phyloP scores from a whole-genome alignment of 2,888 invertebrate species.

The Agrochola macilenta region DNA sequence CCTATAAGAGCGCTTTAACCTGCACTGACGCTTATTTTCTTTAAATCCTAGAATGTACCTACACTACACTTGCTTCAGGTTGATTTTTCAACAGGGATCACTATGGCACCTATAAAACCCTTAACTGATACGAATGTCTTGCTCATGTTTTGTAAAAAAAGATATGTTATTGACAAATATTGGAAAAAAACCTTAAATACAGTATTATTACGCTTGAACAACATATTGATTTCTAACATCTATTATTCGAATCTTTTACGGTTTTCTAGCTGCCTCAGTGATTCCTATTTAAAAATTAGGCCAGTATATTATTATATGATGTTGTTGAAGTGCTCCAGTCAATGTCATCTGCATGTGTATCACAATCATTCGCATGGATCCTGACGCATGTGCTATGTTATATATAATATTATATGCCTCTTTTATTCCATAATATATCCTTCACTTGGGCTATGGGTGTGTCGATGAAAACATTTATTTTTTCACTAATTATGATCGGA shows the following conservation, averaged over 20 bases:
- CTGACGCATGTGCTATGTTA: constrained; percentile 82
- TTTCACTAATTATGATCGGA: constrained; percentile 31
- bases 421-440: constrained; percentile 38
- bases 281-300: not conserved
- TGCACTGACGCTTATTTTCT: constrained; percentile 44
- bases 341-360: constrained; percentile 79
- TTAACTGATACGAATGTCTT: not conserved
- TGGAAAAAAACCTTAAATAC: not conserved
- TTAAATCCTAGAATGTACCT: constrained; percentile 29
- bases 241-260: not conserved
- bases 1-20: constrained; percentile 39
- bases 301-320: constrained; percentile 30
- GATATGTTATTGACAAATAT: not conserved
- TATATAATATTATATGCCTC: constrained; percentile 46
- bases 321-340: constrained; percentile 76
- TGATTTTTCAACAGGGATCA: not conserved
- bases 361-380: constrained; percentile 76
- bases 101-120: not conserved
- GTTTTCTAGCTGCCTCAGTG: not conserved
- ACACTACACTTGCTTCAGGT: constrained; percentile 26
- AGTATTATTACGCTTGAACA: not conserved
- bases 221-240: not conserved
- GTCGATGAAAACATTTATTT: constrained; percentile 40
- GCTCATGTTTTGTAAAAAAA: not conserved
- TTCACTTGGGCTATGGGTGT: constrained; percentile 59